These are phyloP conservation scores for Lydus trimaculatus DNA, from an alignment of 2,888 invertebrate species.

Conservation along the genomic window DNA sequence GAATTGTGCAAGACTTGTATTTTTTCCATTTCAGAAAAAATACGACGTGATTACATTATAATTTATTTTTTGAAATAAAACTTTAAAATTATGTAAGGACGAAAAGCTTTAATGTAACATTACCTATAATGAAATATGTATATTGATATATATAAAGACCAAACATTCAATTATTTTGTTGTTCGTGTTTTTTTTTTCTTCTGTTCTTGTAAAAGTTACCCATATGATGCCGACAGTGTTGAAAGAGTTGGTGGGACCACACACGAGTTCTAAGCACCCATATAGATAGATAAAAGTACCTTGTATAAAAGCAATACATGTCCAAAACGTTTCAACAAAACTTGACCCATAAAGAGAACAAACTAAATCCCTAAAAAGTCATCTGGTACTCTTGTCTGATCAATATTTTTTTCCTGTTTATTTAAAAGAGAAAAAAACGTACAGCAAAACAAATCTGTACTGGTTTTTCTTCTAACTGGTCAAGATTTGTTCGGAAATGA, in stretches of 20 bases:
- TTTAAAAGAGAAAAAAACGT: background rate
- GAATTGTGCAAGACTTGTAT: background rate
- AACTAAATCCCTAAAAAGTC: background rate
- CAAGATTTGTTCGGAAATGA: background rate
- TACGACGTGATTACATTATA: background rate
- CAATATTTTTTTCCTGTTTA: background rate
- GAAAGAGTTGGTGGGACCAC: slow-evolving; percentile 8
- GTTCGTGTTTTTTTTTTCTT: background rate
- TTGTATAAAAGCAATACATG: slow-evolving; percentile 3
- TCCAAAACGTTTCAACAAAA: slow-evolving; percentile 5
- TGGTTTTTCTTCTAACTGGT: background rate
- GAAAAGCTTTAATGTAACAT: background rate
- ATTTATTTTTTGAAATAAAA: background rate
- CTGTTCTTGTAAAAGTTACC: background rate
- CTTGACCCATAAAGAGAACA: slow-evolving; percentile 5
- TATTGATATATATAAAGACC: background rate
- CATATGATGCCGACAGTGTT: background rate
- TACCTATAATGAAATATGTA: background rate
- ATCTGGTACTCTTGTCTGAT: slow-evolving; percentile 1
- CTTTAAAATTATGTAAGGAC: background rate
- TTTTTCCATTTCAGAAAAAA: background rate
- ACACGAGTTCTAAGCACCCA: slow-evolving; percentile 4
- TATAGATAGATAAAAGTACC: slow-evolving; percentile 7
- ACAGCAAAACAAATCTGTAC: background rate
- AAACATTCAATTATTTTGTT: background rate